These are phyloP conservation scores for Falco rusticolus DNA, from an alignment of 2,797 vertebrate species.

Conservation along the genomic window DNA sequence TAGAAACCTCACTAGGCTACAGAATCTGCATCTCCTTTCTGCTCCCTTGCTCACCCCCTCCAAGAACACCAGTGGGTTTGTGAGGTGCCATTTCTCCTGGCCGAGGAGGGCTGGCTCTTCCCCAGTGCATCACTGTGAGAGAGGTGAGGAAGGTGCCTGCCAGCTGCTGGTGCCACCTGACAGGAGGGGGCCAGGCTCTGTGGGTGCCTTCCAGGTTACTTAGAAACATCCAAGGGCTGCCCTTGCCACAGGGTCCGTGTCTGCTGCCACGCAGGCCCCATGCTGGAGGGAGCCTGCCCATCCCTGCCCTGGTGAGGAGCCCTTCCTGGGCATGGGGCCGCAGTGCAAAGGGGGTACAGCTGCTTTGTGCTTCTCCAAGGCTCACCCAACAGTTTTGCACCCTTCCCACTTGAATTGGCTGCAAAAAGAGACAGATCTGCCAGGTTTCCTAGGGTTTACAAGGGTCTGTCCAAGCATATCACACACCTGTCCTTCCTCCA, in stretches of 20 bases:
- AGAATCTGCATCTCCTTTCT: neutral
- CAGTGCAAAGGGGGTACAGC: neutral
- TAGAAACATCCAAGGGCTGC: neutral
- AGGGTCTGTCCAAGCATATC: neutral
- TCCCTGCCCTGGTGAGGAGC: neutral
- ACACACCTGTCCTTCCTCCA: neutral
- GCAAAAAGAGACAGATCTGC: neutral
- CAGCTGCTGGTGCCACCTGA: fast-evolving
- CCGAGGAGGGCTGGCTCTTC: neutral
- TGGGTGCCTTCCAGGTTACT: neutral
- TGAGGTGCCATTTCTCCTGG: neutral
- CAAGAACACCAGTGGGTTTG: neutral
- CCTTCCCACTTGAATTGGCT: neutral
- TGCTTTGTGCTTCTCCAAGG: neutral
- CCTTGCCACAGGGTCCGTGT: neutral
- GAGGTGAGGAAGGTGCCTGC: neutral
- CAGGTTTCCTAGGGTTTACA: neutral
- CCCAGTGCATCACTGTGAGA: neutral
- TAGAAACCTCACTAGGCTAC: neutral
- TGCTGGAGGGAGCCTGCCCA: neutral
- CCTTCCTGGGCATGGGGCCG: neutral
- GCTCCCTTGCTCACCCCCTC: neutral
- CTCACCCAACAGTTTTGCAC: neutral
- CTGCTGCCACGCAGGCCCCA: neutral
- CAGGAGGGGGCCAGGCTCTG: neutral